Conservation (phyloP, 2,797 vertebrate species). For the Cirrhinus molitorella region DNA sequence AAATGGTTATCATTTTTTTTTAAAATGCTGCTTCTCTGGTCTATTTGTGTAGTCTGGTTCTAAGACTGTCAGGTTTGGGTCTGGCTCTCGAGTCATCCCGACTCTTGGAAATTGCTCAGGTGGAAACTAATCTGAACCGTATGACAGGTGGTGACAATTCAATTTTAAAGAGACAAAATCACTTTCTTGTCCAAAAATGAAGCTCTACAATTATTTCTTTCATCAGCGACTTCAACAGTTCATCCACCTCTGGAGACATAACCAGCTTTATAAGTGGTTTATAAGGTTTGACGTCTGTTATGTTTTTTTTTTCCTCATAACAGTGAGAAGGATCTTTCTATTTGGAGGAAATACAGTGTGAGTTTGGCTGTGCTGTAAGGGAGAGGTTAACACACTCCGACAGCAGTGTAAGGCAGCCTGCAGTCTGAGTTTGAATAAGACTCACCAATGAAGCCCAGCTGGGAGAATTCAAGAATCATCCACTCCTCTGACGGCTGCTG, state of each 20-base stretch:
- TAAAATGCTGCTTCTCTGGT: neutral
- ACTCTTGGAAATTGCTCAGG: neutral
- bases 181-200: neutral
- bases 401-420: neutral
- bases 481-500: constrained; percentile 98
- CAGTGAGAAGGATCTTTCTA: neutral
- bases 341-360: neutral
- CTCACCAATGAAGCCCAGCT: constrained; percentile 97
- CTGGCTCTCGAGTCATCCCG: neutral
- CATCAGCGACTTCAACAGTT: neutral
- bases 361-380: neutral
- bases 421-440: neutral
- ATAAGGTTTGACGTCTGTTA: neutral
- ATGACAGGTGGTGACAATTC: neutral
- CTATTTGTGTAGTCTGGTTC: neutral
- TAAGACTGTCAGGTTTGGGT: neutral
- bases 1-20: neutral
- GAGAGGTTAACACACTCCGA: neutral
- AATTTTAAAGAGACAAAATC: neutral
- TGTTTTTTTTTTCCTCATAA: neutral
- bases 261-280: neutral
- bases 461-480: constrained; percentile 99
- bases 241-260: neutral
- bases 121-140: neutral
- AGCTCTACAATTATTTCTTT: neutral